phyloP scores from a whole-genome alignment of 2,888 invertebrate genomes.

The Drosophila nr. perissopoda region DNA sequence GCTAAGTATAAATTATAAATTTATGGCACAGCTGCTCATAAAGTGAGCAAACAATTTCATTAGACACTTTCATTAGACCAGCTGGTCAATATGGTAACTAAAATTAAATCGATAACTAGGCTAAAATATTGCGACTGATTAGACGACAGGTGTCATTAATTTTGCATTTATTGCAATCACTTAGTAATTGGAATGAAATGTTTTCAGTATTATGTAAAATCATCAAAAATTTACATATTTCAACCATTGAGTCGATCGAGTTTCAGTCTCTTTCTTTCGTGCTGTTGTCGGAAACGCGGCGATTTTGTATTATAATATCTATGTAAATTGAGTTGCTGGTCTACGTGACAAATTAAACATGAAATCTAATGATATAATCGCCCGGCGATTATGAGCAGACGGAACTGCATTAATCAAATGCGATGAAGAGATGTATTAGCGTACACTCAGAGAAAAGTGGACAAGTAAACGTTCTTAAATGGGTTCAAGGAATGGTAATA shows the following conservation, averaged over 20 bases:
- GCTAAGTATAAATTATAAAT: conserved; percentile 71
- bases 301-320: neutral
- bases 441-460: neutral
- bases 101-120: conserved; percentile 29
- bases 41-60: conserved; percentile 72
- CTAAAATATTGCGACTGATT: conserved; percentile 50
- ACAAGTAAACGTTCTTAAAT: neutral
- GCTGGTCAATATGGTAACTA: conserved; percentile 22
- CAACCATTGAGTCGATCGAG: conserved; percentile 36
- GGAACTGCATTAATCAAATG: conserved; percentile 39
- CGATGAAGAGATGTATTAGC: neutral
- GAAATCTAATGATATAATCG: neutral
- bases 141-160: conserved; percentile 22
- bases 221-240: conserved; percentile 11
- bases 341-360: conserved; percentile 25
- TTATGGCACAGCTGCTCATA: conserved; percentile 73
- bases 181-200: conserved; percentile 15
- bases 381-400: neutral
- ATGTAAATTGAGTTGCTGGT: conserved; percentile 17
- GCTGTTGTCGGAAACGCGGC: conserved; percentile 37
- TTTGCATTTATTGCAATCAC: conserved; percentile 2
- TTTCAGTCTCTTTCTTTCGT: conserved; percentile 64
- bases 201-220: conserved; percentile 15
- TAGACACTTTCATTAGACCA: conserved; percentile 30
- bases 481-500: fast-evolving